Conservation (phyloP, 2,113 vertebrate species). For the Cyphomyrus discorhynchus region DNA sequence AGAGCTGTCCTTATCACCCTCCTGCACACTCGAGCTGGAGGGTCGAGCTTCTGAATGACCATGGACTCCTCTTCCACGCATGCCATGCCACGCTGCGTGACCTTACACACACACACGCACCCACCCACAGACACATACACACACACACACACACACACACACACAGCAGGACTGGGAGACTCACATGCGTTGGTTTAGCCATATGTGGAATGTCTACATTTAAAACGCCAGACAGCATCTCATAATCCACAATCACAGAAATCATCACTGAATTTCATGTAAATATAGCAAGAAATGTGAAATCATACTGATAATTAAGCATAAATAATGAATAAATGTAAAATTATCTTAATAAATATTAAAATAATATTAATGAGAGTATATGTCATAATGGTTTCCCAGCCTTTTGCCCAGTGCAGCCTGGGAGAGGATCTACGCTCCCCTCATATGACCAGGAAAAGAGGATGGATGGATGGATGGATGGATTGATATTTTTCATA, state of each 20-base stretch:
- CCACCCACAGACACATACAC: background rate
- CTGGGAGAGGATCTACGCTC: background rate
- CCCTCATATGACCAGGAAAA: background rate
- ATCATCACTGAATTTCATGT: background rate
- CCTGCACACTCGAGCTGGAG: slow-evolving; percentile 15
- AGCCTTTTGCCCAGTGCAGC: background rate
- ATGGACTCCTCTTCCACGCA: background rate
- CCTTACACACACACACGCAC: background rate
- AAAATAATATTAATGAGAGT: background rate
- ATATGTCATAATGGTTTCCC: background rate
- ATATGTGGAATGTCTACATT: background rate
- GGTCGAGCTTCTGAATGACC: background rate
- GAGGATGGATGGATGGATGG: background rate
- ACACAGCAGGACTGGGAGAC: background rate
- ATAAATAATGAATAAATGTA: background rate
- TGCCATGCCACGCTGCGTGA: background rate
- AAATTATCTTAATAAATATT: background rate
- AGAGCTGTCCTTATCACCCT: slow-evolving; percentile 54
- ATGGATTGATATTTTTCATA: background rate
- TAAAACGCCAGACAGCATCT: background rate
- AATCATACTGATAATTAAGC: background rate
- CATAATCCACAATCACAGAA: background rate
- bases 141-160: background rate
- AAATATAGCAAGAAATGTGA: background rate
- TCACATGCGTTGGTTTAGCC: background rate